Evolutionary conservation across 1,140 invertebrate genomes (phyloP).

Genomic region (Hycleus phaleratus): DNA sequence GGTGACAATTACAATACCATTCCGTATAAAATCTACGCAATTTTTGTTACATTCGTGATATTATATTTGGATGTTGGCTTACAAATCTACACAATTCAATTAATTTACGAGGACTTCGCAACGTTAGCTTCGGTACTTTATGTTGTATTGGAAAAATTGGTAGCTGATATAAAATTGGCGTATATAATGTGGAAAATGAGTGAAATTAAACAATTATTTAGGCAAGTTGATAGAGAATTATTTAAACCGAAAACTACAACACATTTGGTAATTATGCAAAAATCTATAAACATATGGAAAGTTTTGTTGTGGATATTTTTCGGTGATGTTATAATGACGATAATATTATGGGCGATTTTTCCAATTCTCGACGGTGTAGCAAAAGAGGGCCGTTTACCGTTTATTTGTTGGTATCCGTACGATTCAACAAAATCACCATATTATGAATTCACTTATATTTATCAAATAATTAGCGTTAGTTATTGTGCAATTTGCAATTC

Average conservation of each 20-base stretch:
- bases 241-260: background rate
- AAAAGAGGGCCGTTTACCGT: background rate
- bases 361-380: background rate
- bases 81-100: slow-evolving; percentile 3
- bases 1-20: background rate
- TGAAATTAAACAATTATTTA: background rate
- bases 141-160: background rate
- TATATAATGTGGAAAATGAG: background rate
- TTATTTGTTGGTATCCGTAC: slow-evolving; percentile 4
- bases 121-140: background rate
- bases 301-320: no score
- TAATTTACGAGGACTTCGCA: background rate
- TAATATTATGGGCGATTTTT: background rate
- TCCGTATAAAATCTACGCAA: background rate
- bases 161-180: background rate
- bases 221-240: background rate
- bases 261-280: background rate
- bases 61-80: background rate
- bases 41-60: background rate
- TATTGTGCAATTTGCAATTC: background rate
- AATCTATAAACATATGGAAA: no score
- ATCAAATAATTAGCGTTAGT: background rate
- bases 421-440: background rate
- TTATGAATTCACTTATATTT: slow-evolving; percentile 5
- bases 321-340: no score